Percentiles rank a stretch among this genome's conserved stretches.
Conservation (phyloP, 2,797 vertebrate species). For the Sebastes diaconus region DNA sequence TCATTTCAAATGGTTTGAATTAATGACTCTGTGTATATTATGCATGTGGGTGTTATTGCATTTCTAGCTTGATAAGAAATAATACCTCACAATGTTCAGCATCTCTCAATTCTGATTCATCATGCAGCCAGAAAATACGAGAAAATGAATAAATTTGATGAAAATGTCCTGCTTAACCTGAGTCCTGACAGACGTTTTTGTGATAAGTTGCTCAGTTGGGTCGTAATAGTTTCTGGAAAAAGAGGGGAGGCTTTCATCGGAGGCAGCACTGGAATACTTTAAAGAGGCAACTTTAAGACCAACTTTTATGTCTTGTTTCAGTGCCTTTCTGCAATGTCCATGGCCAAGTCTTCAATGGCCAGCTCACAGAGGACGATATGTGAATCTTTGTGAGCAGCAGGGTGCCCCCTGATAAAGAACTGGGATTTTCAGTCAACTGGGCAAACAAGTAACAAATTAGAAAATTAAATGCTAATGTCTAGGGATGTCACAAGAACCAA, state of each 20-base stretch:
- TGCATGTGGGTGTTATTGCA: not conserved
- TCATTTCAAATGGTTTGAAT: slow-evolving; percentile 3
- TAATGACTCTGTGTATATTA: not conserved
- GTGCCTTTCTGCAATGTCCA: not conserved
- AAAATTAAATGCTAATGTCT: not conserved
- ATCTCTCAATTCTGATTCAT: slow-evolving; percentile 22
- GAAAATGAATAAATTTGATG: slow-evolving; percentile 34
- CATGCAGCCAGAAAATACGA: slow-evolving; percentile 1
- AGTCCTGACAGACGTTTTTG: slow-evolving; percentile 16
- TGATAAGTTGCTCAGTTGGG: slow-evolving; percentile 10
- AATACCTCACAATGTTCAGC: slow-evolving; percentile 5
- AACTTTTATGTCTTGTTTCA: not conserved
- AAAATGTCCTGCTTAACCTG: slow-evolving; percentile 51
- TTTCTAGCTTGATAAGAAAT: slow-evolving; percentile 1
- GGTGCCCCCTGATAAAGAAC: not conserved
- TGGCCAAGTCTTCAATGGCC: not conserved
- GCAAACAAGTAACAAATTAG: not conserved
- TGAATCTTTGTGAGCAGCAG: not conserved
- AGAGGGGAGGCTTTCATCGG: slow-evolving; percentile 1
- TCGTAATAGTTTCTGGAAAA: slow-evolving; percentile 15
- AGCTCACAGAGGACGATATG: not conserved
- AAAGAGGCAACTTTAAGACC: not conserved
- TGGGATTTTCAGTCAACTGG: not conserved
- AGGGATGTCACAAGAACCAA: too few relatives aligned
- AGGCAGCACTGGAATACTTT: not conserved